A percentile compares a stretch with the other conserved stretches of the same genome.
Evolutionary conservation across 2,113 vertebrate species (phyloP).

Genomic region (Lasiurus borealis): DNA sequence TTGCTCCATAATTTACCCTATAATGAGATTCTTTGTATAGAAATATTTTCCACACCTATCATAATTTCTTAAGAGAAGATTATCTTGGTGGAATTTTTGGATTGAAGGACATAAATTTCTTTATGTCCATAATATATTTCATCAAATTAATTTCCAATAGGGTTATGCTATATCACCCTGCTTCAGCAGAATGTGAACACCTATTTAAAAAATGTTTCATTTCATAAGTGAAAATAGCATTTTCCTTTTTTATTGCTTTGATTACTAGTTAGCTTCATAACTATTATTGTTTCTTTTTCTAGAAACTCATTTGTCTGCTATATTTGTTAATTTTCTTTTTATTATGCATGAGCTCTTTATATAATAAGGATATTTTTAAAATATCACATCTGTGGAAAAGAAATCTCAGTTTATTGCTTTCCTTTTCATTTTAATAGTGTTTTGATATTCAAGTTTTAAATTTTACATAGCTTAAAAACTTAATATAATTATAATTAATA

Average conservation of each 20-base stretch:
- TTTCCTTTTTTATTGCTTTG: neutral
- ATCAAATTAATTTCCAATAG: slow-evolving; percentile 34
- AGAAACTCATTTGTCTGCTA: neutral
- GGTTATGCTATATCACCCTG: neutral
- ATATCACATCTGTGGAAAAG: neutral
- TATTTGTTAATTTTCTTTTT: slow-evolving; percentile 14
- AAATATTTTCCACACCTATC: neutral
- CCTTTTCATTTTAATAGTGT: slow-evolving; percentile 37
- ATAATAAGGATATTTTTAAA: slow-evolving; percentile 15
- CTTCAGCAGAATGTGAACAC: neutral
- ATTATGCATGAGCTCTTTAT: neutral
- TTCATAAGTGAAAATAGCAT: neutral
- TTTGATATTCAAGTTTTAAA: slow-evolving; percentile 3
- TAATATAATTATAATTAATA: slow-evolving; percentile 4
- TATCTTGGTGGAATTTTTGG: neutral
- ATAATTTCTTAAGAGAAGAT: slow-evolving; percentile 11
- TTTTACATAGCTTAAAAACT: slow-evolving; percentile 13
- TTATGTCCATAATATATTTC: neutral
- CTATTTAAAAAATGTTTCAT: neutral
- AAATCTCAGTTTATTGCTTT: slow-evolving; percentile 10
- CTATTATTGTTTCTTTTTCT: neutral
- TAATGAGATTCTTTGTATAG: neutral
- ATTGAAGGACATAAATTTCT: slow-evolving; percentile 12
- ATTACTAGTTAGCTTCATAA: neutral
- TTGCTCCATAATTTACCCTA: neutral